These are phyloP conservation scores for Drosophila pseudotakahashii DNA, from an alignment of 2,888 invertebrate genomes.

Conservation along the genomic window DNA sequence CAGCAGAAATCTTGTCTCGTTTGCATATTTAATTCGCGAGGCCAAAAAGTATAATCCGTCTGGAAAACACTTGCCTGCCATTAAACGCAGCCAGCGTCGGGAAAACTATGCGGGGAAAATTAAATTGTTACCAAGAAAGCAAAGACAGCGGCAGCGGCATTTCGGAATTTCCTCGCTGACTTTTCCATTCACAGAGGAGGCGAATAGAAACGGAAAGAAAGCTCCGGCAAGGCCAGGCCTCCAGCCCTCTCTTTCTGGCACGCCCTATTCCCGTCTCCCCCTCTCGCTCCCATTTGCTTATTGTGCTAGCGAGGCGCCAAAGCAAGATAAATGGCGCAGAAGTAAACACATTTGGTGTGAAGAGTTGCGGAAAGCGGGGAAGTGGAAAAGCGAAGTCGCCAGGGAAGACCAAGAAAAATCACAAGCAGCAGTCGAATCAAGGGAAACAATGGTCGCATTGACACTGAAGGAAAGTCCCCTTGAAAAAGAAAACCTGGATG, in stretches of 20 bases:
- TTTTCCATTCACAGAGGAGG: slow-evolving; percentile 40
- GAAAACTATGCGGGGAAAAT: slow-evolving; percentile 50
- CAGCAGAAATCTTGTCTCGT: slow-evolving; percentile 27
- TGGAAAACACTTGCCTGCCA: slow-evolving; percentile 32
- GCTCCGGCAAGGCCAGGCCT: slow-evolving; percentile 30
- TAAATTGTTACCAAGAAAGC: slow-evolving; percentile 38
- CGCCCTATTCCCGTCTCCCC: neutral
- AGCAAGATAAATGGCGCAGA: slow-evolving; percentile 76
- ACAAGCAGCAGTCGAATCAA: slow-evolving; percentile 43
- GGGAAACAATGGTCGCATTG: slow-evolving; percentile 58
- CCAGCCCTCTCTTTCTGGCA: slow-evolving; percentile 26
- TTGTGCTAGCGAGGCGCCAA: slow-evolving; percentile 71
- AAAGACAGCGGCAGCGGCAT: slow-evolving; percentile 4
- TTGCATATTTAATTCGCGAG: slow-evolving; percentile 36
- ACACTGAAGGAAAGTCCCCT: slow-evolving; percentile 14
- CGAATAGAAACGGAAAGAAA: slow-evolving; percentile 26
- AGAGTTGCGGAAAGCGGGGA: slow-evolving; percentile 43
- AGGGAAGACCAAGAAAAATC: slow-evolving; percentile 54
- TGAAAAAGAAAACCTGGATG: neutral
- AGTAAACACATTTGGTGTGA: slow-evolving; percentile 74
- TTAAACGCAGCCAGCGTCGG: slow-evolving; percentile 40
- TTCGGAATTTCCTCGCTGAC: slow-evolving; percentile 46
- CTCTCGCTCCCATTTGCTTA: slow-evolving; percentile 18
- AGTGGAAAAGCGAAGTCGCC: slow-evolving; percentile 22
- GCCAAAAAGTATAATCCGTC: slow-evolving; percentile 36